Evolutionary conservation across 2,113 vertebrate genomes (phyloP).

Genomic region (Catharus fuscescens): DNA sequence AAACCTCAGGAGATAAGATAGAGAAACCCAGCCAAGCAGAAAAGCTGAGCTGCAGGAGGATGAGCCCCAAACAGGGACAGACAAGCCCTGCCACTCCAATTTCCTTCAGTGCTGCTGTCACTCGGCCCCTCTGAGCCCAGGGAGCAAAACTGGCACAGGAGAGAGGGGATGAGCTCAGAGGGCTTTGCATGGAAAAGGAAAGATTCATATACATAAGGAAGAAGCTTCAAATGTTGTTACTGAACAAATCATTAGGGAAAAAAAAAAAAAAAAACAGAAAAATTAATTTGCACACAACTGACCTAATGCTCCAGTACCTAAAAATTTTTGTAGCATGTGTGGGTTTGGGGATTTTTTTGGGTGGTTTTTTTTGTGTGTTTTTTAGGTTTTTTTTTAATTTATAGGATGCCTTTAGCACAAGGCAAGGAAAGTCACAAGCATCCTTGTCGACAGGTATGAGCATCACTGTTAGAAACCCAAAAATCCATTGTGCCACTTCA

Average conservation of each 20-base stretch:
- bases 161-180: fast-evolving
- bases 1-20: neutral
- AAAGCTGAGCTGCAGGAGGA: neutral
- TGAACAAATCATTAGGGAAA: neutral
- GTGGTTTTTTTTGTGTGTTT: neutral
- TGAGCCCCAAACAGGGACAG: neutral
- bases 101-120: neutral
- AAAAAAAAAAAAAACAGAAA: neutral
- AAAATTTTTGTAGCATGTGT: no score
- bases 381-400: neutral
- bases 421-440: neutral
- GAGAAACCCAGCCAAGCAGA: neutral
- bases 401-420: no score
- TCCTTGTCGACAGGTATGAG: neutral
- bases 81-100: neutral
- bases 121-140: neutral
- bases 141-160: fast-evolving
- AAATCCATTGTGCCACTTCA: neutral
- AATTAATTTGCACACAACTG: neutral
- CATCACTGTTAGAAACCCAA: neutral
- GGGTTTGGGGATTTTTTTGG: neutral
- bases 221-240: neutral
- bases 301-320: neutral
- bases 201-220: neutral
- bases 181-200: neutral